A percentile compares a stretch with the other conserved stretches of the same genome.
Conservation (phyloP, 1,140 invertebrate species). For the Brachionus rubens region DNA sequence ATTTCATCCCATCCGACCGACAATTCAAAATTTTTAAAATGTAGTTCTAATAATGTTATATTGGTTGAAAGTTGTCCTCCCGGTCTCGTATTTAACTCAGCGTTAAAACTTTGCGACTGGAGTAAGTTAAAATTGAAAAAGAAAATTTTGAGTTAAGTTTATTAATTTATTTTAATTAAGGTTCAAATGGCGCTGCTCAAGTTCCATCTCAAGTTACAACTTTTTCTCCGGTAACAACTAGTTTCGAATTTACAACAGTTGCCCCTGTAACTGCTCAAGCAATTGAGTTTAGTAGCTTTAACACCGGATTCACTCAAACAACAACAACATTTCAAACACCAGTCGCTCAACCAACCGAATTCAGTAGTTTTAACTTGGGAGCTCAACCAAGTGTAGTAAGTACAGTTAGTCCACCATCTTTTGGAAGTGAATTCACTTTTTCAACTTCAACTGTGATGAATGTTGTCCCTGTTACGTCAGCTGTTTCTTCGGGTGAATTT, state of each 20-base stretch:
- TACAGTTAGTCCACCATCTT: not conserved
- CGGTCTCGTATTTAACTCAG: constrained; percentile 4
- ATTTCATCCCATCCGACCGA: constrained; percentile 14
- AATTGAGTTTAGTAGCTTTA: not conserved
- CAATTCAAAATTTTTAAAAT: constrained; percentile 17
- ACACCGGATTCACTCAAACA: not conserved
- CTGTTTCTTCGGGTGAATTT: too few relatives aligned
- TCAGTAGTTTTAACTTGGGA: constrained; percentile 11
- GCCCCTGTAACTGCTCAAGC: not conserved
- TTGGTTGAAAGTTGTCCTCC: not conserved
- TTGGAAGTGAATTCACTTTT: too few relatives aligned
- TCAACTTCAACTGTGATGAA: too few relatives aligned
- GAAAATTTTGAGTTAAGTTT: too few relatives aligned
- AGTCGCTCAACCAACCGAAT: not conserved
- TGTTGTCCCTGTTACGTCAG: too few relatives aligned
- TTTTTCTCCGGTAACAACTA: not conserved
- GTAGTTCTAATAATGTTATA: not conserved
- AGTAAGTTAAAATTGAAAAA: too few relatives aligned
- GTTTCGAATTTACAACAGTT: not conserved
- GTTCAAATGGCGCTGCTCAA: too few relatives aligned
- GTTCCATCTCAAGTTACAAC: too few relatives aligned
- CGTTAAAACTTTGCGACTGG: constrained; percentile 23
- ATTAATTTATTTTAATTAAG: too few relatives aligned
- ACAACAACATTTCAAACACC: not conserved
- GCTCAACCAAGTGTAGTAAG: not conserved